phyloP scores from a whole-genome alignment of 2,113 vertebrate species.

The Psilopogon haemacephalus region DNA sequence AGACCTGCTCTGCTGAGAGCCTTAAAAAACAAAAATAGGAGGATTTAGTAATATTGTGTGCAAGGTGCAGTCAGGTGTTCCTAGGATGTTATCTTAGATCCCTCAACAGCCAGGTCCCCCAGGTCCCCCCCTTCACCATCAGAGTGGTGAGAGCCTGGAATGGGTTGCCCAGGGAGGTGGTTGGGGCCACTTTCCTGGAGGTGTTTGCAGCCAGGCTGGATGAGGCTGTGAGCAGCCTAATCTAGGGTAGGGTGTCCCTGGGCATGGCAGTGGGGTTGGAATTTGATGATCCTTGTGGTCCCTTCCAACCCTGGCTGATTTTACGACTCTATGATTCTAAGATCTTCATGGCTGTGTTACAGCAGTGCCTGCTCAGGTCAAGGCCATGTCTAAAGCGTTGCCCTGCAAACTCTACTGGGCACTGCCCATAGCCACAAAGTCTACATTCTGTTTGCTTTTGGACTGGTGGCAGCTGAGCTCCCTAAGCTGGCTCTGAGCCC shows the following conservation, averaged over 20 bases:
- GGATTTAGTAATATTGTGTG: fast-evolving
- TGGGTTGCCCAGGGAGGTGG: too few relatives aligned
- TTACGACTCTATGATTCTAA: too few relatives aligned
- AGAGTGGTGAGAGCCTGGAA: too few relatives aligned
- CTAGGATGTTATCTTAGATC: neutral
- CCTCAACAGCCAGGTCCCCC: neutral
- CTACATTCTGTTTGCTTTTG: neutral
- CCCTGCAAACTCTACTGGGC: neutral
- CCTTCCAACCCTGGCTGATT: too few relatives aligned
- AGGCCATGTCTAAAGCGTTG: neutral
- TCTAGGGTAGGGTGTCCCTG: too few relatives aligned
- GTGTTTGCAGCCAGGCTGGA: too few relatives aligned
- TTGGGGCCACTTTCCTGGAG: too few relatives aligned
- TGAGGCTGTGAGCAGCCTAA: too few relatives aligned
- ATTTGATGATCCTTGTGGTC: too few relatives aligned
- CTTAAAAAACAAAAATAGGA: neutral
- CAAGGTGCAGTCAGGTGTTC: neutral
- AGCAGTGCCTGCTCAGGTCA: neutral
- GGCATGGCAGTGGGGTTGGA: too few relatives aligned
- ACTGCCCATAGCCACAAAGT: neutral
- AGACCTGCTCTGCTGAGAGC: neutral
- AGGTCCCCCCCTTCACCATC: too few relatives aligned
- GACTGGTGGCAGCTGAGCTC: neutral
- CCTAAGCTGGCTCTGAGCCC: neutral
- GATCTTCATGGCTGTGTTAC: neutral